Base-by-base conservation (phyloP, 2,797 vertebrate genomes). In the Hipposideros larvatus region DNA sequence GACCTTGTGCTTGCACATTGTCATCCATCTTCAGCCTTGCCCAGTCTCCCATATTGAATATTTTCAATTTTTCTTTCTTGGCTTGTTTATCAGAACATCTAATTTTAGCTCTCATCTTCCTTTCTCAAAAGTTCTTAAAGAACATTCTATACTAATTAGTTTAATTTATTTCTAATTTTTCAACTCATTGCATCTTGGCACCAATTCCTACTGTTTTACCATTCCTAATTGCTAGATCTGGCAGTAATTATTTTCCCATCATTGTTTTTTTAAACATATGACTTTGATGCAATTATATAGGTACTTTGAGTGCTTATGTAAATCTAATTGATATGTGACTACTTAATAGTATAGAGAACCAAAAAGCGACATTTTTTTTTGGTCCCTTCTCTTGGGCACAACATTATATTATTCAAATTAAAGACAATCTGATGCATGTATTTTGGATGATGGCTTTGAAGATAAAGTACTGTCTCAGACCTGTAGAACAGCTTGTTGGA, bases 11-110 rank as follows among this genome's bases (percentile, higher is more conserved):
- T 73, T 19, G 11, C 21, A 73, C 48, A 31, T 63, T 71, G 37
- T 73, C 31, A 91, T 89, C 74, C 18, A 63, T 75, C 51, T 90
- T 24, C 43, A 95, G 7, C 16, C 53, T 82, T 80, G 4, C 15
- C 37, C 19, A 93, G 21, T 21, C 22, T 96, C 41, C 5, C 37
- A 48, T 79, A 93, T 87, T 34, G 37, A 96, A 9, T 82, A 83
- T 92, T 95, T 88, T 87, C 28, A 43, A 18, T 59, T 90, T 95
- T 90, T 90, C 24, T 87, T 88, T 84, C 43, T 53, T 87, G 53
- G 63, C 4, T 80, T 94, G 24, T 65, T 78, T 78, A 66, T 93
- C 51, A 91, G 8, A 87, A 11, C 34, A 43, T 85, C 22, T 90
- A 77, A 78, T n/a, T 91, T 77, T 55, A 95, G 48, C 21, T 86